Base-by-base conservation (phyloP, 2,888 invertebrate genomes). In the Eumerus sabulonum region DNA sequence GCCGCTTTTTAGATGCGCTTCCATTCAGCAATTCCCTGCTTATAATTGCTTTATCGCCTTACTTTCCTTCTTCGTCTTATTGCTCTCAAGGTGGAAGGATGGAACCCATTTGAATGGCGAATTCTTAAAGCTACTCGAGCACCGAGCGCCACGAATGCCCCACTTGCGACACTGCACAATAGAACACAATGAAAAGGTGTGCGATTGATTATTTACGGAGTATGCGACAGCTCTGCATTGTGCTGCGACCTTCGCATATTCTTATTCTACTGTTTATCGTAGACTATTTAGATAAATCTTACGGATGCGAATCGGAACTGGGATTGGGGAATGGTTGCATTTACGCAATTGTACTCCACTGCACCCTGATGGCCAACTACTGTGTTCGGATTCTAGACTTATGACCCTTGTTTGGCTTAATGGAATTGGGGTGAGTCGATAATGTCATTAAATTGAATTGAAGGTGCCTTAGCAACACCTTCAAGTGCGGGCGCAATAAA, bases 171-270 rank as follows among this genome's bases (percentile, higher is more conserved):
- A 27, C 27, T 4, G 7, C 7, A 27, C 3, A 27, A 27, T 7
- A 27, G 3, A 27, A 27, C 12, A 79, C 74, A 79, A 79, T 64
- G 64, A 53, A 16, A 70, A 74, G 74, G 74, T 79, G 79, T 74
- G 73, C 74, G 60, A 70, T 79, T 74, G 74, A 74, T 70, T 79
- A 74, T 79, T 74, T 79, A 79, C 74, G 44, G 70, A 60, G 60
- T 70, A 45, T 48, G 57, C 60, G 64, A 60, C 70, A 48, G 13
- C 47, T 74, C 5, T 9, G 68, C 36, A 74, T 79, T 74, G 74
- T 79, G 72, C 64, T n/a, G 12, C 53, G 70, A 62, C 68, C 68
- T 79, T 70, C 68, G 70, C 44, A 56, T 38, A 64, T 59, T 68
- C n/a, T 18, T 63, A 38, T 56, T 44, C 14, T 27, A 40, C 17